Conservation (phyloP, 2,797 vertebrate species). For the Gymnoscopelus braueri region DNA sequence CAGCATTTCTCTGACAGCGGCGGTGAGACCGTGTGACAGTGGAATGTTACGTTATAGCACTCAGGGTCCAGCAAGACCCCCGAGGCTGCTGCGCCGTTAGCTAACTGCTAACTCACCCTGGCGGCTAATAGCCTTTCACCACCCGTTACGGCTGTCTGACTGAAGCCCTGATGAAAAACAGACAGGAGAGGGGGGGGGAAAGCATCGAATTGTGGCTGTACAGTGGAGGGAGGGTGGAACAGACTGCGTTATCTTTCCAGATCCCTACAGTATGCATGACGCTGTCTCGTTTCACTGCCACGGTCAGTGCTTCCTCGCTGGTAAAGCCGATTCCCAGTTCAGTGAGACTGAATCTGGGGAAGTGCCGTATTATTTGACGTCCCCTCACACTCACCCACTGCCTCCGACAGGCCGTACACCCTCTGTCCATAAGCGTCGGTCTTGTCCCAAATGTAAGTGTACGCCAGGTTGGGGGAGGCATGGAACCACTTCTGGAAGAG, state of each 20-base stretch:
- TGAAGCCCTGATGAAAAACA: slow-evolving; percentile 72
- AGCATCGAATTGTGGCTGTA: slow-evolving; percentile 56
- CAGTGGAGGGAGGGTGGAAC: slow-evolving; percentile 47
- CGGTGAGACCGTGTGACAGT: slow-evolving; percentile 76
- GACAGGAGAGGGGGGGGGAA: slow-evolving; percentile 35
- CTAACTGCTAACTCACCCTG: slow-evolving; percentile 76
- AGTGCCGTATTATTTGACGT: background rate
- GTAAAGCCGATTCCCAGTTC: slow-evolving; percentile 48
- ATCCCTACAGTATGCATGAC: slow-evolving; percentile 72
- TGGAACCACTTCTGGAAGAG: slow-evolving; percentile 99
- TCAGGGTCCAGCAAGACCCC: slow-evolving; percentile 64
- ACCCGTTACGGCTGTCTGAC: slow-evolving; percentile 71
- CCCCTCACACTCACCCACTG: slow-evolving; percentile 80
- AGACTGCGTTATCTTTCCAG: slow-evolving; percentile 62
- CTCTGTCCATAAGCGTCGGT: slow-evolving; percentile 95
- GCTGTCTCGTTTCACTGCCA: slow-evolving; percentile 54
- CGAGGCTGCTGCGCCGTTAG: slow-evolving; percentile 66
- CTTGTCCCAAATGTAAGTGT: slow-evolving; percentile 99
- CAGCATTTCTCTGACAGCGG: slow-evolving; percentile 66
- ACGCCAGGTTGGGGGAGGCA: slow-evolving; percentile 95
- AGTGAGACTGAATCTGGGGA: slow-evolving; percentile 13
- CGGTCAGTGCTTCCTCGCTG: slow-evolving; percentile 45
- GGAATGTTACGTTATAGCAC: slow-evolving; percentile 64
- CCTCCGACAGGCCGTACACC: slow-evolving; percentile 95
- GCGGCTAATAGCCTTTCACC: slow-evolving; percentile 80